A percentile compares a stretch with the other conserved stretches of the same genome.
Conservation (phyloP, 1,140 invertebrate species). For the Brachionus rubens region DNA sequence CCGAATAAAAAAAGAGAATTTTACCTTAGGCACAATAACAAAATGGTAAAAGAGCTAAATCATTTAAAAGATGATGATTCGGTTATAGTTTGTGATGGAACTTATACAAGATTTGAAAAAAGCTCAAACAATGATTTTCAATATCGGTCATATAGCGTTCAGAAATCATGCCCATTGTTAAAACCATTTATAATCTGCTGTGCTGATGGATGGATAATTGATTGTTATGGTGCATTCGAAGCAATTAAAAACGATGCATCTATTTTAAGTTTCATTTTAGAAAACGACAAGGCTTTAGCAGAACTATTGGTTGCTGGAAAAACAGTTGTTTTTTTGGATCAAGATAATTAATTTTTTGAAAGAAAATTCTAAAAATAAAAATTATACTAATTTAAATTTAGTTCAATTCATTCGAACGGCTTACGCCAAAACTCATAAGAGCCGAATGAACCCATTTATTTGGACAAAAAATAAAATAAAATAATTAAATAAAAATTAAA, state of each 20-base stretch:
- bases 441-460: too few relatives aligned
- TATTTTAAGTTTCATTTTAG: not conserved
- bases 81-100: not conserved
- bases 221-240: not conserved
- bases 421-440: too few relatives aligned
- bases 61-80: not conserved
- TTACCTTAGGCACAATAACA: not conserved
- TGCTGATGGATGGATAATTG: not conserved
- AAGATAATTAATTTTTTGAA: too few relatives aligned
- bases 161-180: not conserved
- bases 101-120: not conserved
- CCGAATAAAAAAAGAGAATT: not conserved
- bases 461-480: too few relatives aligned
- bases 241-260: not conserved
- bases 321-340: too few relatives aligned
- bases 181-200: not conserved
- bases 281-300: not conserved
- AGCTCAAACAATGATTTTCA: slow-evolving; percentile 10
- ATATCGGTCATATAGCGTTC: not conserved
- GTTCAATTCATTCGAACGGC: too few relatives aligned
- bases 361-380: too few relatives aligned
- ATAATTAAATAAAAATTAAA: too few relatives aligned
- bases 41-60: not conserved
- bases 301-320: too few relatives aligned
- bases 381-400: too few relatives aligned